Percentiles rank a stretch among this genome's conserved stretches.
Conservation (phyloP, 2,113 vertebrate species). For the Hyaena hyaena region DNA sequence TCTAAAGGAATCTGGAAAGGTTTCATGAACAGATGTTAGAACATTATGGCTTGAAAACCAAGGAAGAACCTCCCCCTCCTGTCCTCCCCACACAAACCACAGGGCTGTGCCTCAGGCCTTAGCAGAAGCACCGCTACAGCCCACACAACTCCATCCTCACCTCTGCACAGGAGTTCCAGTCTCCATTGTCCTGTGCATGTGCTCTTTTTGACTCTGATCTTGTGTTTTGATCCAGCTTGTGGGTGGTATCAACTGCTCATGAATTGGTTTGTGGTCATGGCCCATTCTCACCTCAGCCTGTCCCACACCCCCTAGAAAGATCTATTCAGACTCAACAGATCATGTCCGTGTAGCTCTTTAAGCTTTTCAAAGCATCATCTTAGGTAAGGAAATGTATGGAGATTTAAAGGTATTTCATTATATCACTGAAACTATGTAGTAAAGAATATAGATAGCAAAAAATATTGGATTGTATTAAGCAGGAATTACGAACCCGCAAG, state of each 20-base stretch:
- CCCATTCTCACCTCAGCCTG: not conserved
- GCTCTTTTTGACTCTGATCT: not conserved
- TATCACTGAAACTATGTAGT: not conserved
- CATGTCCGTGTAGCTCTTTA: not conserved
- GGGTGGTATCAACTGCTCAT: not conserved
- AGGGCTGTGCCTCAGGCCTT: not conserved
- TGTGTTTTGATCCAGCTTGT: not conserved
- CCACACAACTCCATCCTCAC: not conserved
- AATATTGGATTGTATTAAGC: too few relatives aligned
- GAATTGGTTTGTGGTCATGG: not conserved
- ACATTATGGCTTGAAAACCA: not conserved
- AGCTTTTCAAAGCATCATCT: not conserved
- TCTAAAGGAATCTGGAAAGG: not conserved
- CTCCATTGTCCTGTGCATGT: too few relatives aligned
- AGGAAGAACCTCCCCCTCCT: not conserved
- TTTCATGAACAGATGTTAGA: not conserved
- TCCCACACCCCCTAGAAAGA: not conserved
- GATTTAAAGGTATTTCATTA: not conserved
- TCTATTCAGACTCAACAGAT: not conserved
- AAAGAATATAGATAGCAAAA: not conserved
- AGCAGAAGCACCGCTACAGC: rapidly evolving
- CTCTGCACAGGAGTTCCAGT: not conserved
- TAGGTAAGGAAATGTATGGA: not conserved
- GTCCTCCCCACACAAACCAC: not conserved
- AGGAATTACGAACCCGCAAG: not conserved